Evolutionary conservation across 2,888 invertebrate genomes (phyloP).

Genomic region (Pheosia gnoma): DNA sequence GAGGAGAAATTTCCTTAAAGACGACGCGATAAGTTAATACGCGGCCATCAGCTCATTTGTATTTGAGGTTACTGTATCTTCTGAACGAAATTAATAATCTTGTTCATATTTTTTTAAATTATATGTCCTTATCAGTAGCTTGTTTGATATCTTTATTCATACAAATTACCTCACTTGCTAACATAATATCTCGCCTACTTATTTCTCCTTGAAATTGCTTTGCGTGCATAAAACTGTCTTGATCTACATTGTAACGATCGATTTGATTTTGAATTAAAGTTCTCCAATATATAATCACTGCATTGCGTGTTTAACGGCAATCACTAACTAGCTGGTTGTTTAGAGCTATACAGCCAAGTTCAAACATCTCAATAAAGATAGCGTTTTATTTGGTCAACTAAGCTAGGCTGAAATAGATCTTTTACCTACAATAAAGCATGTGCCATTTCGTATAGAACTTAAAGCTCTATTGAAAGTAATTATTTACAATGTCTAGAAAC

Average conservation of each 20-base stretch:
- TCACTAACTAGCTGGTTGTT: neutral
- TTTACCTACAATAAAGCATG: too few species aligned
- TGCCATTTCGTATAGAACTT: too few species aligned
- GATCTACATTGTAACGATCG: neutral
- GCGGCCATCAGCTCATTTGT: too few species aligned
- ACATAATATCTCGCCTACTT: slow-evolving; percentile 1
- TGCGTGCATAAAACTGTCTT: slow-evolving; percentile 2
- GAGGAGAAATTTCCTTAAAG: too few species aligned
- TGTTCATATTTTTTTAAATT: neutral
- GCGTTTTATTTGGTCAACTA: neutral
- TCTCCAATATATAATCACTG: neutral
- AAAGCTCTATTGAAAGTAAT: too few species aligned
- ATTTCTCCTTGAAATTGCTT: slow-evolving; percentile 2
- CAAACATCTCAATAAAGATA: neutral
- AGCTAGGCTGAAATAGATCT: too few species aligned
- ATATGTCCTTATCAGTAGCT: too few species aligned
- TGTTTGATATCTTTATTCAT: neutral
- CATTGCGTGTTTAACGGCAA: neutral
- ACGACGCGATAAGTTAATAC: too few species aligned
- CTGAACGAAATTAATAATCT: neutral
- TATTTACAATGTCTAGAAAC: too few species aligned
- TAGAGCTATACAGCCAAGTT: neutral
- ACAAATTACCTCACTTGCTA: neutral
- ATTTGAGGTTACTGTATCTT: neutral
- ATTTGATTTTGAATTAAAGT: slow-evolving; percentile 1